Percentiles rank a stretch among this genome's conserved stretches.
Evolutionary conservation across 37 sponge, comb jelly and placozoan species (phyloP).

Genomic region (Halisarca cf. caerulea): DNA sequence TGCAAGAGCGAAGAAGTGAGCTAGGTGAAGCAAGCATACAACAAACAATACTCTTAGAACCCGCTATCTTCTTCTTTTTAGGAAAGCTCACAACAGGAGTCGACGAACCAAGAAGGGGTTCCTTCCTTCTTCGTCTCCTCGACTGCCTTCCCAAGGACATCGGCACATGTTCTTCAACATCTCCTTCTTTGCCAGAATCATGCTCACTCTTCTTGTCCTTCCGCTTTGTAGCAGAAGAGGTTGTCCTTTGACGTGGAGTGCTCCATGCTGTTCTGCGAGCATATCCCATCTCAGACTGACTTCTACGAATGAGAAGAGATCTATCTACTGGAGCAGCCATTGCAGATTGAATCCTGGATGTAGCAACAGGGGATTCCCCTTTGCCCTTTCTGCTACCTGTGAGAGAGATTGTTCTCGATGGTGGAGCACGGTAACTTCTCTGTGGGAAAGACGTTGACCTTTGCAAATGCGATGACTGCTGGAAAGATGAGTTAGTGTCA

Average conservation of each 20-base stretch:
- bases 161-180: not conserved
- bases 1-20: constrained; percentile 75
- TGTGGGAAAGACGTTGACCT: not conserved
- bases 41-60: not conserved
- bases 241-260: not conserved
- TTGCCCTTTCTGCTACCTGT: not conserved
- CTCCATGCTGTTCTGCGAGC: not conserved
- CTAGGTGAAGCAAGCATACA: constrained; percentile 87
- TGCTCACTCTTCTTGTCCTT: constrained; percentile 3
- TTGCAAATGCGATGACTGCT: not conserved
- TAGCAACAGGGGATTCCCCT: too few species aligned
- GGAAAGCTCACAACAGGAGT: not conserved
- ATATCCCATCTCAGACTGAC: not conserved
- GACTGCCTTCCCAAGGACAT: not conserved
- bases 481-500: not conserved
- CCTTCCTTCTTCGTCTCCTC: constrained; percentile 4
- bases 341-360: not conserved
- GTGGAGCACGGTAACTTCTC: not conserved
- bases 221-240: not conserved
- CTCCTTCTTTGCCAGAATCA: constrained; percentile 59
- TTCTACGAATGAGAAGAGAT: not conserved
- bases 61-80: not conserved
- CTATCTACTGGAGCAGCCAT: not conserved
- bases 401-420: not conserved
- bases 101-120: constrained; percentile 24